Percentiles rank a stretch among this genome's conserved stretches.
These are phyloP conservation scores for Corythornis vintsioides DNA, from an alignment of 2,113 vertebrate genomes.

Conservation along the genomic window DNA sequence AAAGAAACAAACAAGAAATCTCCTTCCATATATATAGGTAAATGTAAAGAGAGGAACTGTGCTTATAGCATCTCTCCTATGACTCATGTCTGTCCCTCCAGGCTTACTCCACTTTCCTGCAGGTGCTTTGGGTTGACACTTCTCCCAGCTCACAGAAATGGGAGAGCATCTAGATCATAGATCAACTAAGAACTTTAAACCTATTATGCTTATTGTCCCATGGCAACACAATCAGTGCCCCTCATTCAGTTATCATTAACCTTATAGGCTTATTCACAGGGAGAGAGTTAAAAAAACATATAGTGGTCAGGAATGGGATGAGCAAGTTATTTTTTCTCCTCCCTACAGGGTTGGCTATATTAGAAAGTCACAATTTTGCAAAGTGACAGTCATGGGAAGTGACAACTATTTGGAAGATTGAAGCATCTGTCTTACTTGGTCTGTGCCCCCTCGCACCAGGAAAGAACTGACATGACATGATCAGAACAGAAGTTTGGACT, in stretches of 20 bases:
- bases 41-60: not conserved
- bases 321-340: not conserved
- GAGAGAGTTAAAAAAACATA: not conserved
- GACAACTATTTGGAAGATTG: conserved; percentile 41
- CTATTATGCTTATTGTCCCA: not conserved
- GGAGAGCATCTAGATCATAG: accelerated
- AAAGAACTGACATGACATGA: conserved; percentile 50
- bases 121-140: not conserved
- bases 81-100: not conserved
- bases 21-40: not conserved
- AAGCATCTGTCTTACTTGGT: conserved; percentile 51
- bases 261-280: not conserved
- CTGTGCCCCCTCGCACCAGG: not conserved
- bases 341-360: conserved; percentile 37
- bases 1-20: not conserved
- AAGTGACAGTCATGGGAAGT: conserved; percentile 59
- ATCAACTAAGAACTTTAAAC: not conserved
- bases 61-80: not conserved
- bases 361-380: conserved; percentile 13
- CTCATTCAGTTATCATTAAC: accelerated
- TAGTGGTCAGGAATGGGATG: not conserved
- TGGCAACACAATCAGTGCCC: not conserved
- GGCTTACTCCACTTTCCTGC: not conserved
- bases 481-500: conserved; percentile 69
- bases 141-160: not conserved